A percentile compares a stretch with the other conserved stretches of the same genome.
Conservation (phyloP, 2,888 invertebrate genomes). For the Hyalella azteca region DNA sequence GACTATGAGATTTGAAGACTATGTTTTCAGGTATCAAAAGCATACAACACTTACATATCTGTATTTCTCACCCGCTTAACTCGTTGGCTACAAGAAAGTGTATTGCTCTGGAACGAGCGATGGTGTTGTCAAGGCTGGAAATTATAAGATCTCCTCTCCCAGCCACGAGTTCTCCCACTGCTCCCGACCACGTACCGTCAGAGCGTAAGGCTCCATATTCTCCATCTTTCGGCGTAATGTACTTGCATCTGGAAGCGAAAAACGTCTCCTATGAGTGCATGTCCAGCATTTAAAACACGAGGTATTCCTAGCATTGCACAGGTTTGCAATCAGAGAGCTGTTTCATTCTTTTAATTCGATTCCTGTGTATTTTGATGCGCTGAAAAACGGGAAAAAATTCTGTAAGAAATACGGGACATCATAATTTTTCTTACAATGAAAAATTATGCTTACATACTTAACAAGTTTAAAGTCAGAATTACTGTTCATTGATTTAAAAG, state of each 20-base stretch:
- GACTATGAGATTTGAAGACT: too few relatives aligned
- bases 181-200: conserved; percentile 40
- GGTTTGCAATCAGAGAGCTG: not conserved
- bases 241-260: not conserved
- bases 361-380: not conserved
- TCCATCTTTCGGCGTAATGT: not conserved
- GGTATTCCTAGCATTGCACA: not conserved
- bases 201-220: not conserved
- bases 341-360: not conserved
- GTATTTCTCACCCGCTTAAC: not conserved
- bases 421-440: not conserved
- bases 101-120: not conserved
- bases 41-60: too few relatives aligned
- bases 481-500: too few relatives aligned
- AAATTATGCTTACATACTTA: too few relatives aligned
- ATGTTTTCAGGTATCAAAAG: too few relatives aligned
- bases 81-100: not conserved
- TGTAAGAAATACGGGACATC: not conserved
- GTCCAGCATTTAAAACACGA: too few relatives aligned
- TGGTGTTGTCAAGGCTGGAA: not conserved
- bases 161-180: conserved; percentile 38
- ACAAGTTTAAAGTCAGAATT: too few relatives aligned
- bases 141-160: conserved; percentile 43
- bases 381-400: not conserved
- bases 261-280: too few relatives aligned